Conservation (phyloP, 2,888 invertebrate species). For the Auanema freiburgensis region DNA sequence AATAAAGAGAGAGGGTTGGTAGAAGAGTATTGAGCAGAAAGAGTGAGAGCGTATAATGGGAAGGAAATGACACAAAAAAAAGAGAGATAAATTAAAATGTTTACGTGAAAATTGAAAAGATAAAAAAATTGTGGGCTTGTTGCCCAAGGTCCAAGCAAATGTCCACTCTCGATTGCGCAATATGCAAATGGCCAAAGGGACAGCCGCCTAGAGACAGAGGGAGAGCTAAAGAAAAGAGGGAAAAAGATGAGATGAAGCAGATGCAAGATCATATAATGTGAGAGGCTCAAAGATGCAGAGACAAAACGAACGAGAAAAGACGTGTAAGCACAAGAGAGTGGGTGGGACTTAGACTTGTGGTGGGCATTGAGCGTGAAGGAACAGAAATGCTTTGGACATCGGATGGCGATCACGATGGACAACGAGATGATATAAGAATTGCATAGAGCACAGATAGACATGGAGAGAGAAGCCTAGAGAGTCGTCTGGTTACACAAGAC, state of each 20-base stretch:
- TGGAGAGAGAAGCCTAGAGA: too few species aligned
- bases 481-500: too few species aligned
- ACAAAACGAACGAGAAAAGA: background rate
- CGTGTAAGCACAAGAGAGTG: too few species aligned
- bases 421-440: too few species aligned
- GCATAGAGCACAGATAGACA: too few species aligned
- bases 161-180: conserved; percentile 49
- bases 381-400: too few species aligned
- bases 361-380: too few species aligned
- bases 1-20: background rate
- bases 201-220: background rate
- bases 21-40: conserved; percentile 6
- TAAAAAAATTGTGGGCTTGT: conserved; percentile 11
- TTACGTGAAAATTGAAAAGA: conserved; percentile 19
- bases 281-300: conserved; percentile 21
- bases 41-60: conserved; percentile 16
- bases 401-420: too few species aligned
- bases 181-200: conserved; percentile 39
- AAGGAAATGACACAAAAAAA: conserved; percentile 17
- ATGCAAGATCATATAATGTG: conserved; percentile 30
- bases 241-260: conserved; percentile 17
- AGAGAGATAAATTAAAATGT: conserved; percentile 5
- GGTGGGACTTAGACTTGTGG: too few species aligned
- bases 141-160: conserved; percentile 23
- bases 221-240: conserved; percentile 3